Evolutionary conservation across 2,797 vertebrate genomes (phyloP).

Genomic region (Naso thynnoides): DNA sequence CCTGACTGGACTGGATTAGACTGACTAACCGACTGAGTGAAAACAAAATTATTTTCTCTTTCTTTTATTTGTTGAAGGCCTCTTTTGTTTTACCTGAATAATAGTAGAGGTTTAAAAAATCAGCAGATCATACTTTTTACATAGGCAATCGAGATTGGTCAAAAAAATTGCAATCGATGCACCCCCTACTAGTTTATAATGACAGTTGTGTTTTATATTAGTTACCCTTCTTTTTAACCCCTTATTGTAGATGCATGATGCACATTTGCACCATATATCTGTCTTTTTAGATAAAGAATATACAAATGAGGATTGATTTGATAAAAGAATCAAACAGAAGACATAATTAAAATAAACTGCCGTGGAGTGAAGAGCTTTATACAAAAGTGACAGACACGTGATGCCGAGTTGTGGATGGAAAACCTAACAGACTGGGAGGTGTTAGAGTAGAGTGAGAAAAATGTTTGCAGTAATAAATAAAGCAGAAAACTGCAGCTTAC

Average conservation of each 20-base stretch:
- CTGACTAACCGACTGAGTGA: too few species aligned
- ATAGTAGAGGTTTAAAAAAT: too few species aligned
- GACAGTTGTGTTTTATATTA: not conserved
- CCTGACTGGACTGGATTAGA: too few species aligned
- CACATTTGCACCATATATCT: not conserved
- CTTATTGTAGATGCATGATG: not conserved
- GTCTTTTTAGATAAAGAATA: conserved; percentile 48
- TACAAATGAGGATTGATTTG: conserved; percentile 65
- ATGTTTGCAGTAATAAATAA: not conserved
- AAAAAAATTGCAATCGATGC: too few species aligned
- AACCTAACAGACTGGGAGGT: conserved; percentile 12
- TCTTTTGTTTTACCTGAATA: too few species aligned
- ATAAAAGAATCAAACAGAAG: conserved; percentile 5
- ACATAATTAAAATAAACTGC: conserved; percentile 21
- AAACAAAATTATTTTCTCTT: too few species aligned
- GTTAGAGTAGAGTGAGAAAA: conserved; percentile 2
- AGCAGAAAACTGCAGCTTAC: not conserved
- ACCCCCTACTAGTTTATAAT: too few species aligned
- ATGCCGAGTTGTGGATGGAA: conserved; percentile 15
- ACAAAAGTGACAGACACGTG: conserved; percentile 8
- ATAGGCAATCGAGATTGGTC: too few species aligned
- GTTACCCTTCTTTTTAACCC: not conserved
- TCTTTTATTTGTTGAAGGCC: too few species aligned
- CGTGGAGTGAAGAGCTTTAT: conserved; percentile 4
- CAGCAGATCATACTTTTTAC: too few species aligned